Conservation (phyloP, 2,797 vertebrate species). For the Malacoraja senta region DNA sequence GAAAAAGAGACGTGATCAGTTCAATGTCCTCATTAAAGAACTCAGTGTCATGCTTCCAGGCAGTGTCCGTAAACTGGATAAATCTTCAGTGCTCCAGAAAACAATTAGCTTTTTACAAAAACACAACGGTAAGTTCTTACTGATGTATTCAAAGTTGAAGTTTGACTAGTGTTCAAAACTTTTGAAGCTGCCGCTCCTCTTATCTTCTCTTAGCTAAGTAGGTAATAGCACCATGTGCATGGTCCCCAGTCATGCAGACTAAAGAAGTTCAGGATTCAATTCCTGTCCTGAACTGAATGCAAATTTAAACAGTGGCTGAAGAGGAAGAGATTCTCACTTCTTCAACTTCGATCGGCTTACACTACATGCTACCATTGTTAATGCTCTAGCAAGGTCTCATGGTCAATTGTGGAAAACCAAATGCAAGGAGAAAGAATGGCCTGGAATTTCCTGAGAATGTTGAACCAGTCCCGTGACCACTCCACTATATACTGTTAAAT, state of each 20-base stretch:
- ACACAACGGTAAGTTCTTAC: conserved; percentile 59
- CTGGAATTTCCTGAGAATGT: too few relatives aligned
- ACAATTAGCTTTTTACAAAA: conserved; percentile 70
- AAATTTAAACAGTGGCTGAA: not conserved
- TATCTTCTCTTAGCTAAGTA: not conserved
- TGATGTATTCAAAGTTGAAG: not conserved
- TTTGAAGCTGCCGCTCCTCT: conserved; percentile 32
- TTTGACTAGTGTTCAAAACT: not conserved
- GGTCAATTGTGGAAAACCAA: not conserved
- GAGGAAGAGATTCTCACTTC: not conserved
- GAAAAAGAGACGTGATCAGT: conserved; percentile 71
- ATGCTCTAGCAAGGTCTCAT: not conserved
- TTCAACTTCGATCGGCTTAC: not conserved
- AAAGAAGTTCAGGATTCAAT: not conserved
- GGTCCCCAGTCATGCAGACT: not conserved
- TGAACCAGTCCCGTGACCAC: too few relatives aligned
- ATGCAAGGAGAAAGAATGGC: not conserved
- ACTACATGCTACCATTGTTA: not conserved
- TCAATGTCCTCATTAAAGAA: conserved; percentile 73
- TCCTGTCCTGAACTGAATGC: not conserved
- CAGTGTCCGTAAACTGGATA: conserved; percentile 67
- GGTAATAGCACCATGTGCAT: not conserved
- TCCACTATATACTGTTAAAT: too few relatives aligned
- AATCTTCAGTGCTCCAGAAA: conserved; percentile 68
- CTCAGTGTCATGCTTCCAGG: conserved; percentile 70